phyloP scores from a whole-genome alignment of 2,888 invertebrate genomes.

The Zeuzera pyrina region DNA sequence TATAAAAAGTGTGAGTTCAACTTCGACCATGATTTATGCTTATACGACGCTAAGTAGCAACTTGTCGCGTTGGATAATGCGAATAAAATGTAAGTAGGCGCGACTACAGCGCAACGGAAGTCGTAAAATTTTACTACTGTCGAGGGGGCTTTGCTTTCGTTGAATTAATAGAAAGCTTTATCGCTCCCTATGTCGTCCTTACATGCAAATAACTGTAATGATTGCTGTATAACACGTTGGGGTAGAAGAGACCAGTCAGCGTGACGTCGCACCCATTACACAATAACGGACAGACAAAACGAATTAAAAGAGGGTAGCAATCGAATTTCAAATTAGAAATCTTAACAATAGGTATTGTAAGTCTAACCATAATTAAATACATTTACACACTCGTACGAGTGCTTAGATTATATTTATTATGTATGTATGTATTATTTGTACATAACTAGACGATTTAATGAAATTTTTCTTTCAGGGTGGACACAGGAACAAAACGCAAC shows the following conservation, averaged over 20 bases:
- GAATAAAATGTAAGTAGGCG: conserved; percentile 5
- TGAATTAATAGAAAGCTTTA: conserved; percentile 44
- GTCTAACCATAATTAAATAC: conserved; percentile 29
- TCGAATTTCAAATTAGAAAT: conserved; percentile 44
- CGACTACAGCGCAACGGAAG: conserved; percentile 27
- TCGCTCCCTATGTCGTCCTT: too few species aligned
- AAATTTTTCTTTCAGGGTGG: too few species aligned
- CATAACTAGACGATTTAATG: too few species aligned
- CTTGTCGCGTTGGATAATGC: conserved; percentile 3
- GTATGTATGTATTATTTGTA: too few species aligned
- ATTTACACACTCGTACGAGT: too few species aligned
- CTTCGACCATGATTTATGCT: conserved; percentile 14
- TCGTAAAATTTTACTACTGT: conserved; percentile 40
- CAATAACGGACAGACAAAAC: not conserved
- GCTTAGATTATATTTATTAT: too few species aligned
- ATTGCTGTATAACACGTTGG: too few species aligned
- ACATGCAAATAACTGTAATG: conserved; percentile 25
- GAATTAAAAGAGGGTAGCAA: conserved; percentile 21
- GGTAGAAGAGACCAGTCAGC: not conserved
- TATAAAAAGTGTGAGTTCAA: conserved; percentile 25
- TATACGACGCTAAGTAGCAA: conserved; percentile 4
- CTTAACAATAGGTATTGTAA: conserved; percentile 32
- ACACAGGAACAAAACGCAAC: too few species aligned
- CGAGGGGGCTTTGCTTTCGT: conserved; percentile 24
- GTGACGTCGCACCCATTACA: too few species aligned